phyloP scores from a whole-genome alignment of 2,888 invertebrate genomes.

The Hirtodrosophila alboralis region DNA sequence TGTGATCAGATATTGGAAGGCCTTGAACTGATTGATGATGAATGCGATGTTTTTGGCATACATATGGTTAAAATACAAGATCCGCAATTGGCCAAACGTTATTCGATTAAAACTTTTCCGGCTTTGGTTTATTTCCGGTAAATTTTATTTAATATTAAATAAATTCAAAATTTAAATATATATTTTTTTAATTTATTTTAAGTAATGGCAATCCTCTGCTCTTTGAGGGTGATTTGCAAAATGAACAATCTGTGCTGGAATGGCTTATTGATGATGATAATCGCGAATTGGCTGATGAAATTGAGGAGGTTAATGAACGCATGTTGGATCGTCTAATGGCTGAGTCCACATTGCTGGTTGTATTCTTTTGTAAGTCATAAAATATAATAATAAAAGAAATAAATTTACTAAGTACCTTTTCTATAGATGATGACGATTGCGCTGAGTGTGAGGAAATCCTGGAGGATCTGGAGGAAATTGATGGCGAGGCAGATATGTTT shows the following conservation, averaged over 20 bases:
- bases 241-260: slow-evolving; percentile 95
- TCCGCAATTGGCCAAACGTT: slow-evolving; percentile 94
- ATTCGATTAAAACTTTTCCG: slow-evolving; percentile 97
- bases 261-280: slow-evolving; percentile 97
- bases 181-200: no score
- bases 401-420: not conserved
- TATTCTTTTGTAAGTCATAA: slow-evolving; percentile 92
- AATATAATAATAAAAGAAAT: accelerated
- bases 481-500: slow-evolving; percentile 96
- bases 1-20: slow-evolving; percentile 95
- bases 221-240: slow-evolving; percentile 95
- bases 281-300: slow-evolving; percentile 95
- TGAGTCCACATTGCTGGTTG: slow-evolving; percentile 94
- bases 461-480: slow-evolving; percentile 95
- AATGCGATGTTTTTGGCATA: slow-evolving; percentile 96
- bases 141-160: no score
- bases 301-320: slow-evolving; percentile 95
- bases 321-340: slow-evolving; percentile 94
- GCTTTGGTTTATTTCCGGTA: slow-evolving; percentile 95
- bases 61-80: slow-evolving; percentile 97
- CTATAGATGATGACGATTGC: slow-evolving; percentile 95
- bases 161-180: not conserved
- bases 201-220: slow-evolving; percentile 94
- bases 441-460: slow-evolving; percentile 95
- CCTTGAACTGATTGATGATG: slow-evolving; percentile 94